A percentile compares a stretch with the other conserved stretches of the same genome.
Conservation (phyloP, 2,797 vertebrate genomes). For the Megaceryle alcyon region DNA sequence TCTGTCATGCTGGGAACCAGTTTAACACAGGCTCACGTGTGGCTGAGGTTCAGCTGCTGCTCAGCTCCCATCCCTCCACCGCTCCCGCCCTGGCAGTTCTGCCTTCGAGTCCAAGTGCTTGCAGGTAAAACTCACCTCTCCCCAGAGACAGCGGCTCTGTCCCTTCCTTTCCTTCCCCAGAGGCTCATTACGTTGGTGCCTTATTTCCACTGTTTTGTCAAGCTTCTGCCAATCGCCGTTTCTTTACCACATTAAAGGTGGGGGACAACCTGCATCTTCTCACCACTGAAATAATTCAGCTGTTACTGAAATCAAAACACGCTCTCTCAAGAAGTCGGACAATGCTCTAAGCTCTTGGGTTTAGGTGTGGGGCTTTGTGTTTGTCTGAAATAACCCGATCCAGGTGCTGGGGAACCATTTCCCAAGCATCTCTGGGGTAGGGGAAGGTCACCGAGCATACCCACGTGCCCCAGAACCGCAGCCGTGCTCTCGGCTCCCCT, state of each 20-base stretch:
- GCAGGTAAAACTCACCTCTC: neutral
- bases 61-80: neutral
- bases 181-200: neutral
- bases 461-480: rapidly evolving
- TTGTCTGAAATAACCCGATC: rapidly evolving
- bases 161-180: neutral
- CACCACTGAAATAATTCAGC: neutral
- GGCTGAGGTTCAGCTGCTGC: rapidly evolving
- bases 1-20: neutral
- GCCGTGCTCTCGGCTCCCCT: rapidly evolving
- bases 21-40: rapidly evolving
- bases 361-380: rapidly evolving
- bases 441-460: neutral
- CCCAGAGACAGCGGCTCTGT: neutral
- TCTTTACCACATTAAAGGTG: rapidly evolving
- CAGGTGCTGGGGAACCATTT: neutral
- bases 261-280: rapidly evolving
- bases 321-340: neutral
- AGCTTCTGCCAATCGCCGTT: neutral
- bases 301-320: neutral
- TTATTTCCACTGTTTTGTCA: neutral
- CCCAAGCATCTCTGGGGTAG: neutral
- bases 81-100: neutral
- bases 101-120: neutral
- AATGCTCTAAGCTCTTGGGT: neutral